Evolutionary conservation across 1,140 invertebrate genomes (phyloP).

Genomic region (Ceratina australensis): DNA sequence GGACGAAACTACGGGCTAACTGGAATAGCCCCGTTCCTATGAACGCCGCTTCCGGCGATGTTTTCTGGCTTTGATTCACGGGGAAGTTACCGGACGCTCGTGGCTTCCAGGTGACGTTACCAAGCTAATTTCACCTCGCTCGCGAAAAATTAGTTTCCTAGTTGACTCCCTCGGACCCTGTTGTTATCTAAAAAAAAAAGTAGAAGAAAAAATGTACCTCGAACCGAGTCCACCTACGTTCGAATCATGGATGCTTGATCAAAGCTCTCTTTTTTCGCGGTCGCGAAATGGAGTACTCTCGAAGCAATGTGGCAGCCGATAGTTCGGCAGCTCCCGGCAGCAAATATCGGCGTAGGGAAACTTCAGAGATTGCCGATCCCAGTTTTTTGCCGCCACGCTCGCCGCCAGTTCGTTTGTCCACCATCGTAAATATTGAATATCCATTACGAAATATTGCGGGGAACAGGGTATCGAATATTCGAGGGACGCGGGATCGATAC

Average conservation of each 20-base stretch:
- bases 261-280: neutral
- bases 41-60: neutral
- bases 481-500: slow-evolving; percentile 48
- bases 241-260: neutral
- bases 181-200: too few species aligned
- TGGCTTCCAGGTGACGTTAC: neutral
- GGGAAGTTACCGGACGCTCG: neutral
- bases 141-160: too few species aligned
- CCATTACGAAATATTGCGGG: slow-evolving; percentile 59
- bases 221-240: neutral
- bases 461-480: slow-evolving; percentile 56
- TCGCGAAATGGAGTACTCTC: neutral
- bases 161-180: too few species aligned
- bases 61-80: neutral
- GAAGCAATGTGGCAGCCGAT: neutral
- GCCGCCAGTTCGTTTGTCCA: slow-evolving; percentile 44
- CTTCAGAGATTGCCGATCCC: neutral
- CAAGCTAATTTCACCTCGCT: neutral
- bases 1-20: slow-evolving; percentile 7
- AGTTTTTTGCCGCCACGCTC: neutral
- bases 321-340: neutral
- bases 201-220: too few species aligned
- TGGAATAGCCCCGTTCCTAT: neutral
- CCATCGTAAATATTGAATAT: slow-evolving; percentile 63
- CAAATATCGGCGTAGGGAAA: neutral